Percentiles rank a stretch among this genome's conserved stretches.
Conservation (phyloP, 2,113 vertebrate genomes). For the Pholis gunnellus region DNA sequence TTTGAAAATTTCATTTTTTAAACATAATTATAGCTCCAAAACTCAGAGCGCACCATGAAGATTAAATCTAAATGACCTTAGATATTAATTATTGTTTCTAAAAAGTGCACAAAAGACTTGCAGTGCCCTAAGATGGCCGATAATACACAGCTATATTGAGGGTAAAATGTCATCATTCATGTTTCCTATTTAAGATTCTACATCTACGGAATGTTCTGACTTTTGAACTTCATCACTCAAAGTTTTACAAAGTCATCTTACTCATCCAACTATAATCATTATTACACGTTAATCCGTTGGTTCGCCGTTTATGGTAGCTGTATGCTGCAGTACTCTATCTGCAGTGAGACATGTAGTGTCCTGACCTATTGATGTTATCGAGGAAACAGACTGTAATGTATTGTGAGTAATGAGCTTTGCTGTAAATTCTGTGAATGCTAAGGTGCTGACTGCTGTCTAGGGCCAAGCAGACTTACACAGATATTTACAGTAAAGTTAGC, state of each 20-base stretch:
- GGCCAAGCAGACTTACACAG: neutral
- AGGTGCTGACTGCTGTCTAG: neutral
- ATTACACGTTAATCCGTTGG: constrained; percentile 12
- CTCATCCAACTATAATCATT: neutral
- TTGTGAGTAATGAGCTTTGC: neutral
- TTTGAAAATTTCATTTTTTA: constrained; percentile 6
- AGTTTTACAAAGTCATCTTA: constrained; percentile 28
- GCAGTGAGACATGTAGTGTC: neutral
- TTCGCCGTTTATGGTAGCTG: constrained; percentile 22
- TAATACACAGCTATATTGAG: constrained; percentile 35
- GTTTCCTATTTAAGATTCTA: constrained; percentile 22
- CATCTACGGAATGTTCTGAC: constrained; percentile 26
- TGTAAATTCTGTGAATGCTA: neutral
- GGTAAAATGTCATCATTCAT: constrained; percentile 54
- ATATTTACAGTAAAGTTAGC: neutral
- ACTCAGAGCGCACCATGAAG: constrained; percentile 6
- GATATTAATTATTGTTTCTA: constrained; percentile 49
- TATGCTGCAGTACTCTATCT: neutral
- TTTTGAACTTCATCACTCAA: constrained; percentile 15
- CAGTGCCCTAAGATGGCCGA: constrained; percentile 34
- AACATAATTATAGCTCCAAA: constrained; percentile 46
- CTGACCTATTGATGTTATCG: neutral
- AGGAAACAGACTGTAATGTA: neutral
- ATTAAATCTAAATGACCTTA: constrained; percentile 52
- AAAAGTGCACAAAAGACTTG: constrained; percentile 44